phyloP scores from a whole-genome alignment of 2,888 invertebrate species.

The Lamellibrachia satsuma region DNA sequence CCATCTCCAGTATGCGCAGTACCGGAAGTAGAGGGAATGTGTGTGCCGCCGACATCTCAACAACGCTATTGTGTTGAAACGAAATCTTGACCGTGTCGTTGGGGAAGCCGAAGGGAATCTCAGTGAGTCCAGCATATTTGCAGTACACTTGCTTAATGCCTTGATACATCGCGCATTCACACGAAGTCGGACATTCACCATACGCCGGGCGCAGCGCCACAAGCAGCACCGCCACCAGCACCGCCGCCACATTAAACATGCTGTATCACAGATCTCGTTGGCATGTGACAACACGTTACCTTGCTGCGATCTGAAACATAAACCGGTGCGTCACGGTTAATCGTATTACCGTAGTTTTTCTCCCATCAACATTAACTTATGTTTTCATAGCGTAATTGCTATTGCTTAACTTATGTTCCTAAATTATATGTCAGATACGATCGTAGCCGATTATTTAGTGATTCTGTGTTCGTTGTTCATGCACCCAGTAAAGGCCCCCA shows the following conservation, averaged over 20 bases:
- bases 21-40: constrained; percentile 28
- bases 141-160: neutral
- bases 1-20: constrained; percentile 32
- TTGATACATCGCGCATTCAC: neutral
- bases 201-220: neutral
- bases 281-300: neutral
- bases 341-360: neutral
- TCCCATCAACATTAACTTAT: neutral
- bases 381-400: neutral
- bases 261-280: neutral
- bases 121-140: neutral
- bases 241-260: neutral
- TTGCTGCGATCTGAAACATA: neutral
- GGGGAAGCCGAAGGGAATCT: constrained; percentile 31
- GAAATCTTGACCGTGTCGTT: constrained; percentile 33
- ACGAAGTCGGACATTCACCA: neutral
- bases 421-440: neutral
- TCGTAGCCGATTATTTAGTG: no score
- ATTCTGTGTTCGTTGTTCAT: no score
- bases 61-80: constrained; percentile 29
- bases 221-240: neutral
- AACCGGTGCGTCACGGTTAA: neutral
- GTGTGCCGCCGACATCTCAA: neutral
- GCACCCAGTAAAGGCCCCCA: no score
- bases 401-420: neutral